A percentile compares a stretch with the other conserved stretches of the same genome.
phyloP scores from a whole-genome alignment of 2,888 invertebrate species.

The Kuschelorhynchus macadamiae region DNA sequence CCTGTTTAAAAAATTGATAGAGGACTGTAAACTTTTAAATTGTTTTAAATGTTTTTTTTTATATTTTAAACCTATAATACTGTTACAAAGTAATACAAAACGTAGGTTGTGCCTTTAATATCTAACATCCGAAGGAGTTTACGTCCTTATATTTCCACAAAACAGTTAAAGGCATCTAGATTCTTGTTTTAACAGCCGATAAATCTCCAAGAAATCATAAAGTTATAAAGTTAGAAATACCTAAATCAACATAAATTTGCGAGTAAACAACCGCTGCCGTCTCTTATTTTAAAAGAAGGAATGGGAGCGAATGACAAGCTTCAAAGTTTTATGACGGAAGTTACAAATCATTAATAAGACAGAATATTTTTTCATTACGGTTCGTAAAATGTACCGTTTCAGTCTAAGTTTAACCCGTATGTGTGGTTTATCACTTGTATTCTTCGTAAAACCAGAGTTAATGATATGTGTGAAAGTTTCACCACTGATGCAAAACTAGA shows the following conservation, averaged over 20 bases:
- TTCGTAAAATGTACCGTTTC: constrained; percentile 27
- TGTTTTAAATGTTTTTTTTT: too few relatives aligned
- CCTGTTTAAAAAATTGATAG: too few relatives aligned
- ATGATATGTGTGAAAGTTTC: too few relatives aligned
- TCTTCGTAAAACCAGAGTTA: too few relatives aligned
- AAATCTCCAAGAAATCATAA: constrained; percentile 36
- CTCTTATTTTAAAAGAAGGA: constrained; percentile 29
- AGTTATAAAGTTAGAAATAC: constrained; percentile 22
- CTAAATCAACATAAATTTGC: constrained; percentile 29
- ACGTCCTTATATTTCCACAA: too few relatives aligned
- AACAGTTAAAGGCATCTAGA: constrained; percentile 35
- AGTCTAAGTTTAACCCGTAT: background rate
- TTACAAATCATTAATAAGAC: constrained; percentile 41
- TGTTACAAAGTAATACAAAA: too few relatives aligned
- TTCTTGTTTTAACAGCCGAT: constrained; percentile 37
- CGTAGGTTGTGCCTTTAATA: too few relatives aligned
- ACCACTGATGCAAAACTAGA: too few relatives aligned
- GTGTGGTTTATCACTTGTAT: too few relatives aligned
- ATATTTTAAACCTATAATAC: too few relatives aligned
- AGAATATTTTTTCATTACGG: constrained; percentile 14
- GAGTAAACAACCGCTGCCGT: constrained; percentile 26
- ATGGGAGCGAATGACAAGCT: constrained; percentile 16
- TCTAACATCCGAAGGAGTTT: too few relatives aligned
- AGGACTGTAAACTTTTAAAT: too few relatives aligned
- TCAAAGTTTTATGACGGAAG: constrained; percentile 45